Percentiles rank a stretch among this genome's conserved stretches.
Conservation (phyloP, 1,140 invertebrate species). For the Zophobas morio region DNA sequence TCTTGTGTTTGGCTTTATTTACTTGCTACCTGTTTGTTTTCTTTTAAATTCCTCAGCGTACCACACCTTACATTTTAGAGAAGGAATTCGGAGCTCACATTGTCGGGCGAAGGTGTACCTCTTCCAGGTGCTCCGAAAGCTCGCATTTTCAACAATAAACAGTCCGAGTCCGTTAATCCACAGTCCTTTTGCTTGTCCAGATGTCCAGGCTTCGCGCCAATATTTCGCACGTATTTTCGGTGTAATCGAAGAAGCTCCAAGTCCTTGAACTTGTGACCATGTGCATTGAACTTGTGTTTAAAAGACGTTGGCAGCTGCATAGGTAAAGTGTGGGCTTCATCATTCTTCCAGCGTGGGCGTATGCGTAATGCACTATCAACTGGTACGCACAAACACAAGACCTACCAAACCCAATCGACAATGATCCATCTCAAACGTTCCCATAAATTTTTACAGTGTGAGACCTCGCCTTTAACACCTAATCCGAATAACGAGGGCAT, state of each 20-base stretch:
- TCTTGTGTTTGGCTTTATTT: too few species aligned
- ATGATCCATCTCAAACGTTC: background rate
- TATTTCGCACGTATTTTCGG: slow-evolving; percentile 5
- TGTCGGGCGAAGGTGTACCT: too few species aligned
- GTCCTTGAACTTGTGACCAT: slow-evolving; percentile 51
- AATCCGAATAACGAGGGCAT: slow-evolving; percentile 18
- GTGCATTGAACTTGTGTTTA: slow-evolving; percentile 50
- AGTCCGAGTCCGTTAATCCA: too few species aligned
- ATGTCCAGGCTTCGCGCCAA: background rate
- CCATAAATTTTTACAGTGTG: slow-evolving; percentile 22
- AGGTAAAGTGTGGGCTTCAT: slow-evolving; percentile 47
- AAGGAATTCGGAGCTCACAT: too few species aligned
- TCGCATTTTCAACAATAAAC: too few species aligned
- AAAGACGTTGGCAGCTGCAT: slow-evolving; percentile 47
- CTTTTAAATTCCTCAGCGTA: too few species aligned
- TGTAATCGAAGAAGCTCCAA: slow-evolving; percentile 23
- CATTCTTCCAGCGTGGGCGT: slow-evolving; percentile 41
- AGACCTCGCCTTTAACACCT: slow-evolving; percentile 9
- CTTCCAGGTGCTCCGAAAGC: too few species aligned
- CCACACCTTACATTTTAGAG: too few species aligned
- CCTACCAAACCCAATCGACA: slow-evolving; percentile 9
- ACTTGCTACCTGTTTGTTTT: too few species aligned
- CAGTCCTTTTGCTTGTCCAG: too few species aligned
- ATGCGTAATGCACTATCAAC: slow-evolving; percentile 29
- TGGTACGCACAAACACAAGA: slow-evolving; percentile 16